These are phyloP conservation scores for Gymnoscelis rufifasciata DNA, from an alignment of 2,888 invertebrate species.

Conservation along the genomic window DNA sequence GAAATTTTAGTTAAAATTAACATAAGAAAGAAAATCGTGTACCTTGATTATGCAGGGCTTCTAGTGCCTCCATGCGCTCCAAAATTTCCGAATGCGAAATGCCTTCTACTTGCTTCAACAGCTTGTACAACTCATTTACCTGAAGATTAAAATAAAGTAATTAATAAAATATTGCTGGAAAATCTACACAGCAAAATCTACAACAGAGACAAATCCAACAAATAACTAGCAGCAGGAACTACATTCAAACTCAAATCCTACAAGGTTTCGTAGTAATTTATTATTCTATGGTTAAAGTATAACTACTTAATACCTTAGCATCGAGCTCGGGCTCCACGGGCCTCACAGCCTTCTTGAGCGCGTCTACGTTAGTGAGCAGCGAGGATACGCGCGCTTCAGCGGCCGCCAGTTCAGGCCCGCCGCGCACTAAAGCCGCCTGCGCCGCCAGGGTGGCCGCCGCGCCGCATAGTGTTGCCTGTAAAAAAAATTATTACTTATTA, in stretches of 20 bases:
- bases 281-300: too few relatives aligned
- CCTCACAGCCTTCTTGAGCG: slow-evolving; percentile 79
- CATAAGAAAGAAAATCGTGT: too few relatives aligned
- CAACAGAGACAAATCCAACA: background rate
- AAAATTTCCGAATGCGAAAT: slow-evolving; percentile 85
- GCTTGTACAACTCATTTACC: slow-evolving; percentile 91
- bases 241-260: too few relatives aligned
- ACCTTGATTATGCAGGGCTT: slow-evolving; percentile 95
- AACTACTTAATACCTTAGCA: slow-evolving; percentile 80
- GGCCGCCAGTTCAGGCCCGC: slow-evolving; percentile 86
- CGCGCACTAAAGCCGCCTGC: slow-evolving; percentile 88
- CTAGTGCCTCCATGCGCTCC: slow-evolving; percentile 91
- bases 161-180: background rate
- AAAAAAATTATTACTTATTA: background rate
- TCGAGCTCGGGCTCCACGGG: slow-evolving; percentile 81
- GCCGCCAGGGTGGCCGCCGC: slow-evolving; percentile 88
- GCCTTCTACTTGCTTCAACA: slow-evolving; percentile 91
- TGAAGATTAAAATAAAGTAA: slow-evolving; percentile 59
- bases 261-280: too few relatives aligned
- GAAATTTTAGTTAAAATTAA: too few relatives aligned
- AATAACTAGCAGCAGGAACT: background rate
- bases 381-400: slow-evolving; percentile 89
- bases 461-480: slow-evolving; percentile 73
- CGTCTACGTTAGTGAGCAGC: slow-evolving; percentile 87
- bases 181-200: background rate